phyloP scores from a whole-genome alignment of 2,888 invertebrate genomes.

The Leptopilina myrica region DNA sequence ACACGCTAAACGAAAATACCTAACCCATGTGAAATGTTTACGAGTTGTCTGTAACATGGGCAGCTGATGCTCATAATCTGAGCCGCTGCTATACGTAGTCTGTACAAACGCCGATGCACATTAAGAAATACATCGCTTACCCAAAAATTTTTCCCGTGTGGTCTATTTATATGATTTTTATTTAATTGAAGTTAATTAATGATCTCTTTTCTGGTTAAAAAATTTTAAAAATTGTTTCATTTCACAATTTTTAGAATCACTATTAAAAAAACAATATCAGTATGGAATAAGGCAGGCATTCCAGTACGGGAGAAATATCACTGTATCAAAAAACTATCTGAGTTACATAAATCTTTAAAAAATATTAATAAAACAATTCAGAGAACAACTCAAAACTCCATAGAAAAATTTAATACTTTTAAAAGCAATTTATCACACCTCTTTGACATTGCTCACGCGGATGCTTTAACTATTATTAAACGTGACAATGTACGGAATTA shows the following conservation, averaged over 20 bases:
- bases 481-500: background rate
- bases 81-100: no score
- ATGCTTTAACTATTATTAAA: background rate
- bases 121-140: no score
- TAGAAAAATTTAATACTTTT: background rate
- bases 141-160: no score
- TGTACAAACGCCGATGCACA: no score
- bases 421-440: background rate
- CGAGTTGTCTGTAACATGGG: background rate
- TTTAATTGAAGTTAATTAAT: no score
- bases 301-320: background rate
- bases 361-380: conserved; percentile 6
- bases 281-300: conserved; percentile 9
- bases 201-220: background rate
- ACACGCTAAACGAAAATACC: no score
- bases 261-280: background rate
- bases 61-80: no score
- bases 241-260: background rate
- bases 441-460: background rate
- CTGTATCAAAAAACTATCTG: conserved; percentile 1
- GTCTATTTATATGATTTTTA: no score
- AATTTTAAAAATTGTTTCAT: conserved; percentile 2
- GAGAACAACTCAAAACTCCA: background rate
- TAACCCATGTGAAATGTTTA: no score
- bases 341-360: conserved; percentile 14